These are phyloP conservation scores for Sylvia atricapilla DNA, from an alignment of 2,113 vertebrate species.

Conservation along the genomic window DNA sequence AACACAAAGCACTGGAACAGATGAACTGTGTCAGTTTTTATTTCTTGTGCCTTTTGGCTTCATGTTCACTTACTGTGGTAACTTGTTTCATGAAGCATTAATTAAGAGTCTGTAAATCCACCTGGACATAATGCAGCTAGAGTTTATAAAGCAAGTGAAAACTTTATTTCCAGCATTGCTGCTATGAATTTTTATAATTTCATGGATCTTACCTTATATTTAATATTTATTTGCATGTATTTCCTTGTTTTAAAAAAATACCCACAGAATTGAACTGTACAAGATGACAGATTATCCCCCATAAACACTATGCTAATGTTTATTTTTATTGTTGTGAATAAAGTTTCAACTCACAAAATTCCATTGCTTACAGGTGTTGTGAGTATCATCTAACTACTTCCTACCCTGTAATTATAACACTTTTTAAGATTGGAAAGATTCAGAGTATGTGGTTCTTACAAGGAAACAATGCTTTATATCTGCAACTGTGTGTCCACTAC, in stretches of 20 bases:
- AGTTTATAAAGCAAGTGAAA: slow-evolving; percentile 1
- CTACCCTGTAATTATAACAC: neutral
- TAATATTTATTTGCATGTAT: slow-evolving; percentile 61
- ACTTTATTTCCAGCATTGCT: slow-evolving; percentile 18
- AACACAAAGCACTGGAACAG: slow-evolving; percentile 49
- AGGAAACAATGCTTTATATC: neutral
- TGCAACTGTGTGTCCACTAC: neutral
- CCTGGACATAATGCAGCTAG: neutral
- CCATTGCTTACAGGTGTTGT: neutral
- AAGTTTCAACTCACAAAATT: neutral
- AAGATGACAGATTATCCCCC: neutral
- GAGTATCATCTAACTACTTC: neutral
- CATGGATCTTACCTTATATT: neutral
- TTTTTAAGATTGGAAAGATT: neutral
- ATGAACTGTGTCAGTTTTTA: neutral
- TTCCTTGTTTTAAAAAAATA: slow-evolving; percentile 18
- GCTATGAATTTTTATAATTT: slow-evolving; percentile 21
- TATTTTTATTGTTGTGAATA: slow-evolving; percentile 44
- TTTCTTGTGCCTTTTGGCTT: slow-evolving; percentile 38
- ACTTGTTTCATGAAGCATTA: slow-evolving; percentile 27
- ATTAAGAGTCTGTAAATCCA: neutral
- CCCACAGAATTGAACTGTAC: neutral
- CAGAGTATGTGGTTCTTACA: neutral
- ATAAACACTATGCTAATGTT: neutral
- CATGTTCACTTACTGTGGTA: neutral